phyloP scores from a whole-genome alignment of 1,140 invertebrate species.

The Drosophila pseudoananassae region DNA sequence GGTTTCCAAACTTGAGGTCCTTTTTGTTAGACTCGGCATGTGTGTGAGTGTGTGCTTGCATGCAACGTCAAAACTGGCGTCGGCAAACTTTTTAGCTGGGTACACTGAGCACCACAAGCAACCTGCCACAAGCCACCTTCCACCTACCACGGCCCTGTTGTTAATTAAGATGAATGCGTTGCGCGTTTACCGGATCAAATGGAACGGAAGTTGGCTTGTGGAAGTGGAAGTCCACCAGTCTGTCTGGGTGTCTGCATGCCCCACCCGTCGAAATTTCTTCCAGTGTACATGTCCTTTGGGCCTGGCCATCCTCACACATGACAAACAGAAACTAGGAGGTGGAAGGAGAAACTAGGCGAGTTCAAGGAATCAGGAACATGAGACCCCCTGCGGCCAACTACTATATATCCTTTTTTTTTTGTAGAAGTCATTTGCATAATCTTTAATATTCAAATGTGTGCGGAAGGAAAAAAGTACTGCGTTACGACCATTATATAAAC shows the following conservation, averaged over 20 bases:
- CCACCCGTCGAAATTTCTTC: conserved; percentile 21
- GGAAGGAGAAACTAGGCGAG: conserved; percentile 15
- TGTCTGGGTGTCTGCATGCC: not conserved
- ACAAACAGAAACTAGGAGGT: not conserved
- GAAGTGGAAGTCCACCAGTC: conserved; percentile 20
- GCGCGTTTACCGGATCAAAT: conserved; percentile 75
- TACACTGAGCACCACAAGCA: conserved; percentile 21
- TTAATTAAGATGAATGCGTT: conserved; percentile 81
- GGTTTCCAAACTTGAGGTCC: conserved; percentile 33
- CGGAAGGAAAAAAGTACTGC: conserved; percentile 36
- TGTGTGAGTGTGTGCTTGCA: conserved; percentile 40
- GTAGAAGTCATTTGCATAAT: conserved; percentile 43
- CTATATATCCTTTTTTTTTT: conserved; percentile 27
- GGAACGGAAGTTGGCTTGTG: conserved; percentile 61
- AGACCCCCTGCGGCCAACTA: conserved; percentile 42
- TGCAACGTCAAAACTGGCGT: conserved; percentile 49
- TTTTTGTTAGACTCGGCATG: conserved; percentile 28
- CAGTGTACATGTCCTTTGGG: conserved; percentile 56
- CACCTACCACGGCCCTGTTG: not conserved
- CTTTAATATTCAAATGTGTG: conserved; percentile 76
- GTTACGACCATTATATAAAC: conserved; percentile 54
- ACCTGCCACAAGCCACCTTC: conserved; percentile 4
- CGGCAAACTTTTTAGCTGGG: conserved; percentile 66
- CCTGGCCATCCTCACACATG: conserved; percentile 24
- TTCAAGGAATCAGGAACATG: conserved; percentile 18